phyloP scores from a whole-genome alignment of 2,113 vertebrate species.

The Istiophorus platypterus region DNA sequence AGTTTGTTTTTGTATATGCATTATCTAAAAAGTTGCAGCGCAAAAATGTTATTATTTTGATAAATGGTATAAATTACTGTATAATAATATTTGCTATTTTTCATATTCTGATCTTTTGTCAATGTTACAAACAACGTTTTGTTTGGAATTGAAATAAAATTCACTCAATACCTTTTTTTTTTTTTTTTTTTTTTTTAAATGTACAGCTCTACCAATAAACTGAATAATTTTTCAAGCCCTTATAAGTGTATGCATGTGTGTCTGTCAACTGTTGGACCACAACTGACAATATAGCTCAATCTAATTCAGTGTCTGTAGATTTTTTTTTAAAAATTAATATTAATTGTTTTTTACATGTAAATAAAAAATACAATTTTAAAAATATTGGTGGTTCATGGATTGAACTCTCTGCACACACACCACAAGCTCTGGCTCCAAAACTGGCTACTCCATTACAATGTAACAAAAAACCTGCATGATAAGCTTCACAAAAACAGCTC shows the following conservation, averaged over 20 bases:
- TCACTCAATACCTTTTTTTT: neutral
- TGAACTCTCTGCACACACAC: too few species aligned
- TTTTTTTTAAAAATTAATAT: neutral
- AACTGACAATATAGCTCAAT: neutral
- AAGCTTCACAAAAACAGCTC: neutral
- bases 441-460: neutral
- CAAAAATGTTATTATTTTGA: too few species aligned
- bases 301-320: too few species aligned
- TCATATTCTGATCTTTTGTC: neutral
- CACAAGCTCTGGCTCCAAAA: neutral
- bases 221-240: neutral
- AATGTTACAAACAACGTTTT: too few species aligned
- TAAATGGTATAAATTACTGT: neutral
- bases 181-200: too few species aligned
- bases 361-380: too few species aligned
- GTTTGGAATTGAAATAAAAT: neutral
- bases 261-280: neutral
- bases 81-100: neutral
- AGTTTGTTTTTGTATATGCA: too few species aligned
- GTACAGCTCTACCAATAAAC: neutral
- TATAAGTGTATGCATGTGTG: neutral
- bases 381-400: too few species aligned
- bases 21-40: too few species aligned
- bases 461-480: neutral
- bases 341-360: neutral